phyloP scores from a whole-genome alignment of 1,140 invertebrate genomes.

The Sweltsa coloradensis region DNA sequence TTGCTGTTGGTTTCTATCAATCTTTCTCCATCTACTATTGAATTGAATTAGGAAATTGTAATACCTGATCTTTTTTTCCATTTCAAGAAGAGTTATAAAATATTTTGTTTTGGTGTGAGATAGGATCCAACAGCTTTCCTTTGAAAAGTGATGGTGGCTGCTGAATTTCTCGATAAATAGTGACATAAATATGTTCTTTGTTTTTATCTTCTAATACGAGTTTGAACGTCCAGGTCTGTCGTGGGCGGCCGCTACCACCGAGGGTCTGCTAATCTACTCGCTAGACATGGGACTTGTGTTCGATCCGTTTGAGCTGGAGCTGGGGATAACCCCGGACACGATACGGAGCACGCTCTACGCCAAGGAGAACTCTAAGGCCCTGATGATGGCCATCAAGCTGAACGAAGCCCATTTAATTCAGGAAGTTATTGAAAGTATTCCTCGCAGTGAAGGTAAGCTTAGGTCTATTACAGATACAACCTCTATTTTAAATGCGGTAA shows the following conservation, averaged over 20 bases:
- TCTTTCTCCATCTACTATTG: too few species aligned
- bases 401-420: slow-evolving; percentile 70
- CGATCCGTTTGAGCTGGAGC: slow-evolving; percentile 77
- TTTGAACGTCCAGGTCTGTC: slow-evolving; percentile 64
- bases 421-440: slow-evolving; percentile 75
- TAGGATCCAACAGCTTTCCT: too few species aligned
- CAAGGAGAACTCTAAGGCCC: slow-evolving; percentile 53
- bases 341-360: slow-evolving; percentile 48
- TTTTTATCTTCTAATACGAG: too few species aligned
- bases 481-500: too few species aligned
- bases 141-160: too few species aligned
- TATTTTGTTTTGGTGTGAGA: too few species aligned
- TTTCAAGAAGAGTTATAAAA: too few species aligned
- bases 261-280: slow-evolving; percentile 86
- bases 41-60: too few species aligned
- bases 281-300: slow-evolving; percentile 63
- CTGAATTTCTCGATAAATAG: too few species aligned
- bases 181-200: too few species aligned
- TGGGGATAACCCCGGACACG: slow-evolving; percentile 64
- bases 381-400: slow-evolving; percentile 75
- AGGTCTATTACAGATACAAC: neutral
- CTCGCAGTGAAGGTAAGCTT: slow-evolving; percentile 57
- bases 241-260: slow-evolving; percentile 85
- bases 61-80: too few species aligned
- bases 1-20: too few species aligned